Base-by-base conservation (phyloP, 1,140 invertebrate species). In the Parasteatoda tepidariorum region DNA sequence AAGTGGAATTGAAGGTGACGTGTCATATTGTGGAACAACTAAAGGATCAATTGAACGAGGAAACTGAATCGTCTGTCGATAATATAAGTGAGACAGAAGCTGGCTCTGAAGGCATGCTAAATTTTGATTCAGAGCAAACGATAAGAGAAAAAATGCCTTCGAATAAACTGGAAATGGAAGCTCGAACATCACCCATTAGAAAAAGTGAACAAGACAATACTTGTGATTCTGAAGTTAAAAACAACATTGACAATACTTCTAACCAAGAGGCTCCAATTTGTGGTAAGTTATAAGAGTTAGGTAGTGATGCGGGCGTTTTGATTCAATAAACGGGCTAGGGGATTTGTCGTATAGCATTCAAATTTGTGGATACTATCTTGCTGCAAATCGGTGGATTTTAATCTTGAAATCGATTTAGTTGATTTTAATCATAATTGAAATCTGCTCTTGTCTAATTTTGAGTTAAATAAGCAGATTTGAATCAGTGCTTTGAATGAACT, bases 1-100 rank as follows among this genome's bases (percentile, higher is more conserved):
- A 83, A 73, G 81, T 73, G 30, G 81, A 83, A 54, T 34, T 83
- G 33, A 83, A 74, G 66, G 81, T 83, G 3, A 83, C 81, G 3
- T 83, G 81, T 74, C 57, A 48, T 26, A 73, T 83, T 13, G 57
- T n/a, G 13, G 68, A 83, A 4, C 54, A 62, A 15, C n/a, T 13
- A 22, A 34, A 22, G 34, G 13, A 41, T 41, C 38, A 6, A 6
- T 6, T 13, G 13, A 5, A 5, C 13, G 38, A 41, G 38, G 38
- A 41, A 41, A 13, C 5, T 41, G 5, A 6, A 6, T 6, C 5
- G 5, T 6, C 5, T 13, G 38, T 6, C 5, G 38, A 41, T 41
- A 6, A 13, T 13, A 6, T 41, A 13, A 13, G 38, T 61, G 31
- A 11, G 38, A 59, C 24, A 13, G 0, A 31, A 79, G 13, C 9